Percentiles rank a stretch among this genome's conserved stretches.
Evolutionary conservation across 2,797 vertebrate species (phyloP).

Genomic region (Esox lucius): DNA sequence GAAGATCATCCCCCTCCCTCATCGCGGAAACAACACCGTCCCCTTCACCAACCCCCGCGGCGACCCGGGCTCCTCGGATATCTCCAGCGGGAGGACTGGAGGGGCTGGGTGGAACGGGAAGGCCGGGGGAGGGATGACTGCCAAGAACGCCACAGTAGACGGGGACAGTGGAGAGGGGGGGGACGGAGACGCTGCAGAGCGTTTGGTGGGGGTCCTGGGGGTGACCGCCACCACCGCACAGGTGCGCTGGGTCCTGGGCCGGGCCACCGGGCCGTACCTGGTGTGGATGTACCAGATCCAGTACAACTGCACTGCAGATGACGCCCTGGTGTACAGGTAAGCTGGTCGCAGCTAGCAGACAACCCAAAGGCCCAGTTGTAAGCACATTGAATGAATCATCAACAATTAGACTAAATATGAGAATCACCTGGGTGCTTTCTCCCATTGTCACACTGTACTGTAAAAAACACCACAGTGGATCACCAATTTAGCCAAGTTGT

Average conservation of each 20-base stretch:
- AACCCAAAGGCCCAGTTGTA: neutral
- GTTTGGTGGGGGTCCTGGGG: conserved; percentile 66
- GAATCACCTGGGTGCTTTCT: neutral
- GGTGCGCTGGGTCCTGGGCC: conserved; percentile 73
- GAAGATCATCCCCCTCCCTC: conserved; percentile 79
- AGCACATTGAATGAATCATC: neutral
- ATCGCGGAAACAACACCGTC: conserved; percentile 66
- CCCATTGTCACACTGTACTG: neutral
- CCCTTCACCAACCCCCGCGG: conserved; percentile 35
- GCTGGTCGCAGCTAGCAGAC: neutral
- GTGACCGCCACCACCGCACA: conserved; percentile 76
- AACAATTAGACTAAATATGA: neutral
- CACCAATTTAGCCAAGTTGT: neutral
- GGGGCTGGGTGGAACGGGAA: conserved; percentile 51
- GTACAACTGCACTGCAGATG: conserved; percentile 80
- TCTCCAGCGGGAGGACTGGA: conserved; percentile 40
- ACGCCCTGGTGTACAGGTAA: conserved; percentile 81
- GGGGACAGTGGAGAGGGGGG: conserved; percentile 40
- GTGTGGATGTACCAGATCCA: conserved; percentile 85
- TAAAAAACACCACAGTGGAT: neutral
- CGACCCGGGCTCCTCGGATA: conserved; percentile 74
- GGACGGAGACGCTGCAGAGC: conserved; percentile 29
- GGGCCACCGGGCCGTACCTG: conserved; percentile 53
- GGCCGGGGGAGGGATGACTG: conserved; percentile 46
- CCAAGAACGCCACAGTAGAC: conserved; percentile 46